Evolutionary conservation across 2,888 invertebrate genomes (phyloP), one percentile per base, ranked within the genome.

Genomic region (Maniola hyperantus): DNA sequence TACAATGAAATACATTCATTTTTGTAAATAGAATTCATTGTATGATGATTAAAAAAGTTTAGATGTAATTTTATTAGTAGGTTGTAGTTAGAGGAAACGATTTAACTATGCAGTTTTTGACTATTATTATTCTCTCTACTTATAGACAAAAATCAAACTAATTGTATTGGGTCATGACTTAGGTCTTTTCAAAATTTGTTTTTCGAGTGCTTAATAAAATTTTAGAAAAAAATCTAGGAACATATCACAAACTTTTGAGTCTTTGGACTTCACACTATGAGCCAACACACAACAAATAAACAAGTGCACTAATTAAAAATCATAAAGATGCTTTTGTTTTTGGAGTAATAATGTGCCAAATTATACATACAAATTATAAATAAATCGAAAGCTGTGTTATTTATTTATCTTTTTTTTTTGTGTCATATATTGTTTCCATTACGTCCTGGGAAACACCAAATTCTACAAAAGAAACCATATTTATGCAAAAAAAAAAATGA

Each of bases 21-120:
- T 53, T 62, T 36, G 50, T 50, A 61, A 26, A 61, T 50, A 34
- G 36, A 0, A 6, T 2, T 15, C 34, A n/a, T n/a, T n/a, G 48
- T 18, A 59, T 34, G n/a, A 34, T 39, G 13, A 42, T 57, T 39
- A 57, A 26, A 18, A 39, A 42, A 20, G 20, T 55, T 36, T 15
- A 42, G 18, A 42, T 57, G 42, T 42, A 57, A 42, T 57, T 39
- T 57, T 57, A 42, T 6, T 57, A 18, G 42, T 20, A 57, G 39
- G 6, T 2, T 39, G 11, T 36, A 39, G 39, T 18, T 39, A 42
- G 57, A 8, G 18, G 36, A 13, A 39, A 42, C 6, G 18, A 42
- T 42, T 57, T 7, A 20, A 18, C 11, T 6, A 57, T 11, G 39
- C 39, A 55, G 11, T 57, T 20, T 57, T 57, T 42, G 20, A 55